Percentiles rank a stretch among this genome's conserved stretches.
These are phyloP conservation scores for Drosophila parthenogenetica DNA, from an alignment of 2,888 invertebrate genomes.

Conservation along the genomic window DNA sequence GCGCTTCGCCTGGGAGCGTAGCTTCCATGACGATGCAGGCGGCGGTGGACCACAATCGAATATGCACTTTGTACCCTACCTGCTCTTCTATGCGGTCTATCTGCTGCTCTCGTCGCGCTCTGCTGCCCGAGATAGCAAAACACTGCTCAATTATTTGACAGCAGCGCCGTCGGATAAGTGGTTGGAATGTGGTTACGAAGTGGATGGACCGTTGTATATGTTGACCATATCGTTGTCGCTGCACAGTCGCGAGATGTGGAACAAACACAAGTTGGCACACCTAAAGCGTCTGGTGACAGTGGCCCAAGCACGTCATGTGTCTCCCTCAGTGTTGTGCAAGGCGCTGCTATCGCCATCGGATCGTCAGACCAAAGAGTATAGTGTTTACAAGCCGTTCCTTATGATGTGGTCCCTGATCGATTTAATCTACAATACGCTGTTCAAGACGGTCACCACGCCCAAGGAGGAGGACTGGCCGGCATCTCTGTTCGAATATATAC, in stretches of 20 bases:
- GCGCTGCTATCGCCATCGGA: conserved; percentile 85
- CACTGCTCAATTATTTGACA: conserved; percentile 90
- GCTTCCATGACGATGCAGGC: conserved; percentile 98
- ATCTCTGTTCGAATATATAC: conserved; percentile 95
- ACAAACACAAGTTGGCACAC: conserved; percentile 89
- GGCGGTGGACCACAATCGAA: conserved; percentile 98
- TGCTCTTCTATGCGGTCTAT: conserved; percentile 97
- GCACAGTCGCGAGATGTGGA: conserved; percentile 92
- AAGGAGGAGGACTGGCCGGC: conserved; percentile 95
- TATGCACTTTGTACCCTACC: conserved; percentile 97
- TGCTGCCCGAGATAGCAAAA: conserved; percentile 91
- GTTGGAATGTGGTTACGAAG: conserved; percentile 94
- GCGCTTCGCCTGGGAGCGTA: conserved; percentile 96
- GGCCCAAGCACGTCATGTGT: conserved; percentile 92
- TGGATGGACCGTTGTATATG: conserved; percentile 97
- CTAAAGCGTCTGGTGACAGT: conserved; percentile 91
- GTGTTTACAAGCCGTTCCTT: conserved; percentile 93
- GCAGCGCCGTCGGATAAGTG: conserved; percentile 87
- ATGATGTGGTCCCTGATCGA: conserved; percentile 94
- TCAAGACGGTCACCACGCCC: conserved; percentile 91
- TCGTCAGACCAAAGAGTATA: conserved; percentile 89
- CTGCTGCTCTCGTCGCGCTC: conserved; percentile 95
- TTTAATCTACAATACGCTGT: conserved; percentile 93
- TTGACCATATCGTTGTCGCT: conserved; percentile 92
- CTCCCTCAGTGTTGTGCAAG: conserved; percentile 86